These are phyloP conservation scores for Apamea monoglypha DNA, from an alignment of 2,888 invertebrate genomes.

Conservation along the genomic window DNA sequence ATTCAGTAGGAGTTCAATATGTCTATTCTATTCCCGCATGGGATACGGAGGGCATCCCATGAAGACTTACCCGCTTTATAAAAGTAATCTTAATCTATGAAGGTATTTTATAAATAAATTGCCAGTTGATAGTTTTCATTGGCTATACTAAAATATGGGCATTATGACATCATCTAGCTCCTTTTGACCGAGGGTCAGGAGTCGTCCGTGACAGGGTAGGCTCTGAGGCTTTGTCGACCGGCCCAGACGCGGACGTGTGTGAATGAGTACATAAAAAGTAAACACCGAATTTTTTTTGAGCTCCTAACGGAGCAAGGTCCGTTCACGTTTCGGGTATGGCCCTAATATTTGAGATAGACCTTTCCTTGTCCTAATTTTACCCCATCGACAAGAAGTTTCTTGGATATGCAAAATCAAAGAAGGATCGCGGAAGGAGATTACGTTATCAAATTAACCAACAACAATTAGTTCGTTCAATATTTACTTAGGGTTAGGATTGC, in stretches of 20 bases:
- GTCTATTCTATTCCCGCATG: neutral
- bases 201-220: neutral
- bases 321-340: neutral
- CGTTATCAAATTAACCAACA: conserved; percentile 2
- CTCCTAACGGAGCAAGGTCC: neutral
- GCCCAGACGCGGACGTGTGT: neutral
- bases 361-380: neutral
- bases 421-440: neutral
- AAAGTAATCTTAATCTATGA: neutral
- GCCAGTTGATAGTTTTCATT: neutral
- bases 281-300: neutral
- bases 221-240: neutral
- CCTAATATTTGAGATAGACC: neutral
- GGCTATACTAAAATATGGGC: neutral
- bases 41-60: neutral
- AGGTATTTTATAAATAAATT: neutral
- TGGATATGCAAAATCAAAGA: neutral
- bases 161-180: neutral
- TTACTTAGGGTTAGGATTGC: conserved; percentile 4
- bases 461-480: conserved; percentile 5
- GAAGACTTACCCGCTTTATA: too few relatives aligned
- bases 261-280: neutral
- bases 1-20: neutral
- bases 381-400: neutral
- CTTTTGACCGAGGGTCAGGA: neutral